phyloP scores from a whole-genome alignment of 2,113 vertebrate species.

The Zapornia atra region DNA sequence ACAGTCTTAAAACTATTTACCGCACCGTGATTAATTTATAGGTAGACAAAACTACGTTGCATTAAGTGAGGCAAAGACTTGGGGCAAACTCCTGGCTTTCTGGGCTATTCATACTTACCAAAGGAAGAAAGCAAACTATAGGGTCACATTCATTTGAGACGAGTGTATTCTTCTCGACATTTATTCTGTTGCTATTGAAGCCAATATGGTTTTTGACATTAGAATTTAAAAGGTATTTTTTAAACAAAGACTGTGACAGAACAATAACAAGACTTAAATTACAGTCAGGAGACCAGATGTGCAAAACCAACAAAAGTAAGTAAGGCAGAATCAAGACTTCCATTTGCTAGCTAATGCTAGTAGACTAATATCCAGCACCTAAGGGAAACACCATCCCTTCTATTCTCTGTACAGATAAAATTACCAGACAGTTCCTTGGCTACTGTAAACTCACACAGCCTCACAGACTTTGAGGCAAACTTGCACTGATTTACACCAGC shows the following conservation, averaged over 20 bases:
- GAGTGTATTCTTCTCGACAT: not conserved
- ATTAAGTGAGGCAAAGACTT: not conserved
- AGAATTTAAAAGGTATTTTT: slow-evolving; percentile 18
- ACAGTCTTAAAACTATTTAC: not conserved
- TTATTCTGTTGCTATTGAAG: slow-evolving; percentile 16
- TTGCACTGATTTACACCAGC: not conserved
- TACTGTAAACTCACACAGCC: slow-evolving; percentile 30
- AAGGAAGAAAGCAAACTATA: not conserved
- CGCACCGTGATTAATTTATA: not conserved
- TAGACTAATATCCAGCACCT: not conserved
- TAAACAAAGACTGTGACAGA: slow-evolving; percentile 16
- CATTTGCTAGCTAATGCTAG: not conserved
- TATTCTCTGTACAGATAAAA: not conserved
- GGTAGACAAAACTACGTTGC: not conserved
- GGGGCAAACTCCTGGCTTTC: not conserved
- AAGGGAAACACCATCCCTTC: slow-evolving; percentile 1
- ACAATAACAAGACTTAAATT: slow-evolving; percentile 6
- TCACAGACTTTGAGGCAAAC: not conserved
- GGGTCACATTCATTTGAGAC: not conserved
- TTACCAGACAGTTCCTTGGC: slow-evolving; percentile 50
- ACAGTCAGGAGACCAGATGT: slow-evolving; percentile 11
- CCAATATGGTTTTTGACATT: not conserved
- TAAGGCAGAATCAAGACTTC: not conserved
- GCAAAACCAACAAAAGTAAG: slow-evolving; percentile 4
- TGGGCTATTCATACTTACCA: not conserved